These are phyloP conservation scores for Nyctibius grandis DNA, from an alignment of 2,797 vertebrate genomes.

Conservation along the genomic window DNA sequence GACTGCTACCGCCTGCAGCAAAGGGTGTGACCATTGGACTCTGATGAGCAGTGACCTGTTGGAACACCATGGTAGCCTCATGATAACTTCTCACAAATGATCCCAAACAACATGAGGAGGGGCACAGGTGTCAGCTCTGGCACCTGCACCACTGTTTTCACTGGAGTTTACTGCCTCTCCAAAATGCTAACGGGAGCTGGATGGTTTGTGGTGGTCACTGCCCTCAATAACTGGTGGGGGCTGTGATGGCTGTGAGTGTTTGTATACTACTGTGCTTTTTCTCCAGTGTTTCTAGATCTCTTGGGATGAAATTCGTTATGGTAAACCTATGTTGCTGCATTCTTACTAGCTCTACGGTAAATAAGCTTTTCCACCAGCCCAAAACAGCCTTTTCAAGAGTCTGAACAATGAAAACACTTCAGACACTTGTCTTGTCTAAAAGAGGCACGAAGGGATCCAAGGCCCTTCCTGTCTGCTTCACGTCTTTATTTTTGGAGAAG, in stretches of 20 bases:
- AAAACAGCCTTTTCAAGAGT: background rate
- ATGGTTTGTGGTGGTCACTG: background rate
- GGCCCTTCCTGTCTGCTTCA: background rate
- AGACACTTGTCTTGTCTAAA: background rate
- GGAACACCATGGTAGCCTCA: background rate
- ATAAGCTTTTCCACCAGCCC: background rate
- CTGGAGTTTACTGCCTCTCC: background rate
- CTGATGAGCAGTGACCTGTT: background rate
- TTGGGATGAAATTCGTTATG: background rate
- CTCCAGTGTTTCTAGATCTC: background rate
- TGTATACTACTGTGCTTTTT: background rate
- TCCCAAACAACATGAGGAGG: background rate
- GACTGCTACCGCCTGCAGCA: background rate
- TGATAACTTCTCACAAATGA: background rate
- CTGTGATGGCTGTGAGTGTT: background rate
- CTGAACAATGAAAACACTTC: background rate
- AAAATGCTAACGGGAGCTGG: background rate
- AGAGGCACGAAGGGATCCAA: background rate
- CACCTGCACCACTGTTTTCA: background rate
- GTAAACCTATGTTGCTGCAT: background rate
- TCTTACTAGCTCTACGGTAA: background rate
- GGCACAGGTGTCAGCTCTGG: background rate
- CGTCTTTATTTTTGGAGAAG: background rate
- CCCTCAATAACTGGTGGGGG: background rate
- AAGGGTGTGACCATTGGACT: background rate